A percentile compares a stretch with the other conserved stretches of the same genome.
Evolutionary conservation across 2,888 invertebrate genomes (phyloP).

Genomic region (Pseudococcus longispinus): DNA sequence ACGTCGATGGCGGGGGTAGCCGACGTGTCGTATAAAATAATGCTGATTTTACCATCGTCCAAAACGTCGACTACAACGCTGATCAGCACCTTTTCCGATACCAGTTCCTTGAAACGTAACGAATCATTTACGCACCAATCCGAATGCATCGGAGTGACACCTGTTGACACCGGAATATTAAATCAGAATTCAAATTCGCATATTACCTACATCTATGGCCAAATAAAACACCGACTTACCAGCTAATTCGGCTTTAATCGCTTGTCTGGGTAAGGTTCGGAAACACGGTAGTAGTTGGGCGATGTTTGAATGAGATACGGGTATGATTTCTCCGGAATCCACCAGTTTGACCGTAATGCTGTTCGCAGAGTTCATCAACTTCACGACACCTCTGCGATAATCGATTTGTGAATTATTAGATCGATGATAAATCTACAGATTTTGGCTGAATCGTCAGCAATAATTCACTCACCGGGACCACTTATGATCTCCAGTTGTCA

Average conservation of each 20-base stretch:
- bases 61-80: not conserved
- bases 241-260: constrained; percentile 43
- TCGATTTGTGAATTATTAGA: not conserved
- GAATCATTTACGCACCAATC: constrained; percentile 39
- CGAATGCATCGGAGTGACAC: not conserved
- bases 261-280: constrained; percentile 2
- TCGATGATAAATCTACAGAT: not conserved
- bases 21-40: constrained; percentile 19
- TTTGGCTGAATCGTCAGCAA: not conserved
- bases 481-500: not conserved
- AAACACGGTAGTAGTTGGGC: constrained; percentile 19
- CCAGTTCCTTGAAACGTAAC: constrained; percentile 5
- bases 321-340: constrained; percentile 21
- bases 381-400: constrained; percentile 39
- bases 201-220: too few relatives aligned
- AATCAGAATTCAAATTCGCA: not conserved
- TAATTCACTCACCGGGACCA: constrained; percentile 30
- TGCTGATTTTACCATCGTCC: constrained; percentile 8
- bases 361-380: not conserved
- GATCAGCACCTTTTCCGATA: constrained; percentile 15
- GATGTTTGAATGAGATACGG: not conserved
- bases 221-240: constrained; percentile 1
- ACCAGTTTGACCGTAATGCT: not conserved
- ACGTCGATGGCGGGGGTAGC: not conserved
- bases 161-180: not conserved